Evolutionary conservation across 2,888 invertebrate genomes (phyloP).

Genomic region (Lasioglossum villosulum): DNA sequence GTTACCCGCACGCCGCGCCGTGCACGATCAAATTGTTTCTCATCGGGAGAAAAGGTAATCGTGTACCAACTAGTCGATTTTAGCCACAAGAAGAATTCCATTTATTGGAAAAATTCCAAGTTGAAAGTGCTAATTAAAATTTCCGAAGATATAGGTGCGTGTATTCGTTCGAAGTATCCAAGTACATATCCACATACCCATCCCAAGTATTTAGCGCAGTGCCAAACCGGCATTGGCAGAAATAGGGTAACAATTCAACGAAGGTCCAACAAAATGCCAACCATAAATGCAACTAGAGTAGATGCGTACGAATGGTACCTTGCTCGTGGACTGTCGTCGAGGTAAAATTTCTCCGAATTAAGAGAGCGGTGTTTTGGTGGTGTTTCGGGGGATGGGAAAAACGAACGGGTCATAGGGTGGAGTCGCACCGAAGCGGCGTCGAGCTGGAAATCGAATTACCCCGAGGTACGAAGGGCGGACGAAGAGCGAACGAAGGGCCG

Average conservation of each 20-base stretch:
- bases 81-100: neutral
- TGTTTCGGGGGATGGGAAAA: neutral
- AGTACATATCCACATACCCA: too few relatives aligned
- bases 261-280: too few relatives aligned
- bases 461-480: neutral
- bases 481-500: slow-evolving; percentile 2
- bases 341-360: neutral
- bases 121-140: neutral
- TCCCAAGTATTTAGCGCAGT: too few relatives aligned
- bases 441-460: slow-evolving; percentile 61
- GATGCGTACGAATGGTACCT: neutral
- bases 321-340: neutral
- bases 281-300: too few relatives aligned
- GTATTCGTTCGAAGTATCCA: too few relatives aligned
- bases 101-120: neutral
- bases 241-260: too few relatives aligned
- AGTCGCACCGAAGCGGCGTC: neutral
- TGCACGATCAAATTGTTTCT: slow-evolving; percentile 12
- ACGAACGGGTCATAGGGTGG: neutral
- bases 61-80: neutral
- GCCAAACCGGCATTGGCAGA: too few relatives aligned
- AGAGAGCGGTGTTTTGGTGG: neutral
- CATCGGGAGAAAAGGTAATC: neutral
- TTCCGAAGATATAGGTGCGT: neutral
- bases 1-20: neutral